These are phyloP conservation scores for Chunga burmeisteri DNA, from an alignment of 2,113 vertebrate genomes.

Conservation along the genomic window DNA sequence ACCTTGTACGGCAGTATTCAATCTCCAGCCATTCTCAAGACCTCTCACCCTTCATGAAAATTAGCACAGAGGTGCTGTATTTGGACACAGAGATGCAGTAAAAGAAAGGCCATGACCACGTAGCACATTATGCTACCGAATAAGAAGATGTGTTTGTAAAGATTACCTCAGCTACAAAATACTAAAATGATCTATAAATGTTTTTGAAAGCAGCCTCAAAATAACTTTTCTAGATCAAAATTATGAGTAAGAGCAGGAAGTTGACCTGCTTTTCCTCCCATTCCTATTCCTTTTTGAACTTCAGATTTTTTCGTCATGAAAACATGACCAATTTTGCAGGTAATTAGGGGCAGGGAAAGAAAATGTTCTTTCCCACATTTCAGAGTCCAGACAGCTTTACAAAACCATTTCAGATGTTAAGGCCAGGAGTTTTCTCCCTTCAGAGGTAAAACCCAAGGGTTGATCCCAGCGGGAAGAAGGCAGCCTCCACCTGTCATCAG, in stretches of 20 bases:
- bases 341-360: not conserved
- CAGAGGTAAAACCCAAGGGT: not conserved
- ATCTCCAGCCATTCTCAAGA: not conserved
- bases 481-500: not conserved
- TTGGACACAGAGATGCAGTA: not conserved
- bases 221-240: not conserved
- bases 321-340: not conserved
- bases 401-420: not conserved
- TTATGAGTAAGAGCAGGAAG: not conserved
- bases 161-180: not conserved
- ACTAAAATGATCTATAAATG: not conserved
- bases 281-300: not conserved
- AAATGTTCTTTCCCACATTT: not conserved
- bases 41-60: not conserved
- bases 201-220: not conserved
- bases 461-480: fast-evolving
- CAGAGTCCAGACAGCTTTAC: not conserved
- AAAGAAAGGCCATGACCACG: not conserved
- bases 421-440: not conserved
- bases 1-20: not conserved
- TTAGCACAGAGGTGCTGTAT: not conserved
- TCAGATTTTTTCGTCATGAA: not conserved
- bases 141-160: not conserved
- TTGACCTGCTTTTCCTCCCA: not conserved
- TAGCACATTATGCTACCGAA: not conserved